phyloP scores from a whole-genome alignment of 1,140 invertebrate species.

The Mycetomoellerius zeteki region DNA sequence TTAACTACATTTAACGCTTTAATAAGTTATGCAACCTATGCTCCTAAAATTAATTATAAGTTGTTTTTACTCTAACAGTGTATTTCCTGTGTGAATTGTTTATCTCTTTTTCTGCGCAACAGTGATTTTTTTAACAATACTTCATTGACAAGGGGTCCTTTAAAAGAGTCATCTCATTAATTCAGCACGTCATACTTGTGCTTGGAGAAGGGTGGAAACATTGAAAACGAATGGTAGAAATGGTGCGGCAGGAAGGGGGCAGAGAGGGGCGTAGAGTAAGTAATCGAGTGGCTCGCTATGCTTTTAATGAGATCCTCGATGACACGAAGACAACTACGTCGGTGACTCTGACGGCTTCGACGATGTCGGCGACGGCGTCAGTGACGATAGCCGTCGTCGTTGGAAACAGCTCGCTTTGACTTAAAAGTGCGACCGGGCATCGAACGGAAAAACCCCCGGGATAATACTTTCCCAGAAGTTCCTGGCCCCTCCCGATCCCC shows the following conservation, averaged over 20 bases:
- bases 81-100: not conserved
- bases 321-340: constrained; percentile 70
- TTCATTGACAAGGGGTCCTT: constrained; percentile 69
- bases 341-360: constrained; percentile 20
- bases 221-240: constrained; percentile 51
- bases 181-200: constrained; percentile 72
- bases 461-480: constrained; percentile 75
- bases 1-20: not conserved
- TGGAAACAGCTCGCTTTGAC: constrained; percentile 67
- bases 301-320: constrained; percentile 81
- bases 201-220: not conserved
- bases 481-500: constrained; percentile 19
- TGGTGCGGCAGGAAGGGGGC: not conserved
- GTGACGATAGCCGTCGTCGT: constrained; percentile 31
- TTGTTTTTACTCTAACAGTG: not conserved
- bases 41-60: too few relatives aligned
- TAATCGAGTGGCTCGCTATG: constrained; percentile 78
- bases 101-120: not conserved
- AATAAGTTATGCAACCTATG: not conserved
- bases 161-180: constrained; percentile 76
- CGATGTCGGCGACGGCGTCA: constrained; percentile 5
- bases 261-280: constrained; percentile 51
- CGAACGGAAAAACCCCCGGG: constrained; percentile 75
- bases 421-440: constrained; percentile 72
- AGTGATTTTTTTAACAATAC: constrained; percentile 70